Evolutionary conservation across 2,797 vertebrate species (phyloP).

Genomic region (Echeneis naucrates): DNA sequence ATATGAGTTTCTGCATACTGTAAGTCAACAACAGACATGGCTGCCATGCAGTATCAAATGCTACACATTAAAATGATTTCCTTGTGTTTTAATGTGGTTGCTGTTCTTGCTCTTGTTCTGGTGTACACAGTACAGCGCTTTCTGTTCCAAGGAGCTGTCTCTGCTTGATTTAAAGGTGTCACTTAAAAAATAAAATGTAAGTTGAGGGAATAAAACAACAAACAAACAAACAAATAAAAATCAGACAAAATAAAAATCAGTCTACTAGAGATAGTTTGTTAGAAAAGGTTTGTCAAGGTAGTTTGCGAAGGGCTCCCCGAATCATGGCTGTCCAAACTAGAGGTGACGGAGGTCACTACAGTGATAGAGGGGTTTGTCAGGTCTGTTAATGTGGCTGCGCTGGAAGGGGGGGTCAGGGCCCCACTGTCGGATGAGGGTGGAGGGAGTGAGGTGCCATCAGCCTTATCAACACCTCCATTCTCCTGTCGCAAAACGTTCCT

Average conservation of each 20-base stretch:
- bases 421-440: conserved; percentile 98
- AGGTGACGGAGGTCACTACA: conserved; percentile 98
- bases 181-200: conserved; percentile 79
- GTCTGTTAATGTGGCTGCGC: conserved; percentile 99
- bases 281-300: conserved; percentile 99
- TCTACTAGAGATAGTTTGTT: conserved; percentile 85
- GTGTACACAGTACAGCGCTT: conserved; percentile 80
- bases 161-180: conserved; percentile 88
- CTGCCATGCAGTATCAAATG: conserved; percentile 91
- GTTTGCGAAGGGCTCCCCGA: conserved; percentile 99
- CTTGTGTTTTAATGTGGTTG: conserved; percentile 74
- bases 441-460: conserved; percentile 97
- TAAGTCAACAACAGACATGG: conserved; percentile 83
- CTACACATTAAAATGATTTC: conserved; percentile 88
- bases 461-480: conserved; percentile 99
- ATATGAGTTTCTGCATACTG: conserved; percentile 66
- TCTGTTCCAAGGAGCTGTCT: conserved; percentile 88
- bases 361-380: conserved; percentile 99
- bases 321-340: conserved; percentile 99
- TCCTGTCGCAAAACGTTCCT: conserved; percentile 99
- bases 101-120: conserved; percentile 74
- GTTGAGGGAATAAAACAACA: conserved; percentile 66
- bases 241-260: conserved; percentile 73
- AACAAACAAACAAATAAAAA: conserved; percentile 68
- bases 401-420: conserved; percentile 96